Conservation (phyloP, 1,140 invertebrate species). For the Brachionus rotundiformis region DNA sequence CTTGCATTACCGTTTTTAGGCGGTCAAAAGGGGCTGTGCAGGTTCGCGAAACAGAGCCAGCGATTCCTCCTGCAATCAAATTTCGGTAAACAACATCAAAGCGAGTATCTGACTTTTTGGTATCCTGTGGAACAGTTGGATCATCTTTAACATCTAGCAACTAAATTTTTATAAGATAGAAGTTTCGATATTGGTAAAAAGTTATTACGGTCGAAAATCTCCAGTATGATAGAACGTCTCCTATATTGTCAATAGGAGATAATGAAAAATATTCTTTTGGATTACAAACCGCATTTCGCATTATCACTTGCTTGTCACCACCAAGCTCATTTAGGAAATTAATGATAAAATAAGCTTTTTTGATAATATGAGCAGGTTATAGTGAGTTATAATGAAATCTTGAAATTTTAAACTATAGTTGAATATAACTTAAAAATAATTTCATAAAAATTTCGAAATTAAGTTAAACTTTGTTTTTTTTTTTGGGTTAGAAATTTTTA, state of each 20-base stretch:
- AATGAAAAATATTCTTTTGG: slow-evolving; percentile 74
- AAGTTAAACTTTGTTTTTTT: not conserved
- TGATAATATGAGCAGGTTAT: not conserved
- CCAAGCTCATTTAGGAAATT: not conserved
- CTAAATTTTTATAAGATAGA: not conserved
- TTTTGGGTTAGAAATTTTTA: not conserved
- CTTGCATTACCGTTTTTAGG: slow-evolving; percentile 93
- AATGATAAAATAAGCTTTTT: not conserved
- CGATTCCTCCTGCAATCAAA: slow-evolving; percentile 89
- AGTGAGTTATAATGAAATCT: not conserved
- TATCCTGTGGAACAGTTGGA: not conserved
- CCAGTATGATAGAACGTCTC: slow-evolving; percentile 91
- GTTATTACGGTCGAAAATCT: slow-evolving; percentile 85
- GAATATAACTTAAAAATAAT: not conserved
- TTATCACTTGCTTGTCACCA: not conserved
- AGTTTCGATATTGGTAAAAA: not conserved
- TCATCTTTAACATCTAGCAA: slow-evolving; percentile 10
- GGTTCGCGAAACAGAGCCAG: slow-evolving; percentile 90
- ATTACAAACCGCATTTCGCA: slow-evolving; percentile 1
- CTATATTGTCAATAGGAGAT: slow-evolving; percentile 82
- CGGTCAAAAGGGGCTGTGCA: slow-evolving; percentile 94
- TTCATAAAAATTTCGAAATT: not conserved
- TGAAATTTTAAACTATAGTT: not conserved
- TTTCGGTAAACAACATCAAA: slow-evolving; percentile 73
- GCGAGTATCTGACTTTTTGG: not conserved